Conservation (phyloP, 2,888 invertebrate genomes). For the Drosophila buzzatii region DNA sequence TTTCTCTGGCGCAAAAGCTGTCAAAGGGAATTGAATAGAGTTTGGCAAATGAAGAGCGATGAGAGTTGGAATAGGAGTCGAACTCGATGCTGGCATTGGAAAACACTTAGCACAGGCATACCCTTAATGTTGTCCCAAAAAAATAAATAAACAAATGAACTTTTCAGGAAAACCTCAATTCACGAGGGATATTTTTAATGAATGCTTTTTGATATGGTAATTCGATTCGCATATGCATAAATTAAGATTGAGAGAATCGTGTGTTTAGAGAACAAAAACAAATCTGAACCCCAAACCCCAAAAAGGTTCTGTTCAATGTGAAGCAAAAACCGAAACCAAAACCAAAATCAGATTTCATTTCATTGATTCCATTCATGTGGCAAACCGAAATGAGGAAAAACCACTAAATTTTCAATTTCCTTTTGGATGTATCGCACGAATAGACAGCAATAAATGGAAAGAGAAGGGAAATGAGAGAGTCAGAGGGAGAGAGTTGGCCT, state of each 20-base stretch:
- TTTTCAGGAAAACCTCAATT: neutral
- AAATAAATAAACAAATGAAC: neutral
- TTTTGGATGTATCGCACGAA: neutral
- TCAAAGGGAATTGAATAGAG: conserved; percentile 16
- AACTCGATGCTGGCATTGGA: neutral
- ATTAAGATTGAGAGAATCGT: neutral
- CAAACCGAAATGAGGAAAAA: neutral
- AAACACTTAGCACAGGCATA: neutral
- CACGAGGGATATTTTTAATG: neutral
- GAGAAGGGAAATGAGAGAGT: neutral
- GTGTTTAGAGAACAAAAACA: neutral
- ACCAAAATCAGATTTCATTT: conserved; percentile 2
- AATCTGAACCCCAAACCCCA: neutral
- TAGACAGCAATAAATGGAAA: neutral
- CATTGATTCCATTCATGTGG: neutral
- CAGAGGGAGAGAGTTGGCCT: neutral
- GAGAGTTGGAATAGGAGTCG: neutral
- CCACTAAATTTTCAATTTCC: conserved; percentile 2
- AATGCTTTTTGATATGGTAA: neutral
- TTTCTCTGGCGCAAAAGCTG: conserved; percentile 3
- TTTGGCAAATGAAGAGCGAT: conserved; percentile 19
- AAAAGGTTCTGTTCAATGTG: neutral
- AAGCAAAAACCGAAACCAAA: neutral
- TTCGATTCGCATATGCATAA: neutral
- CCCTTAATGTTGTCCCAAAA: neutral